Base-by-base conservation (phyloP, 1,140 invertebrate species). In the Whitmania pigra region DNA sequence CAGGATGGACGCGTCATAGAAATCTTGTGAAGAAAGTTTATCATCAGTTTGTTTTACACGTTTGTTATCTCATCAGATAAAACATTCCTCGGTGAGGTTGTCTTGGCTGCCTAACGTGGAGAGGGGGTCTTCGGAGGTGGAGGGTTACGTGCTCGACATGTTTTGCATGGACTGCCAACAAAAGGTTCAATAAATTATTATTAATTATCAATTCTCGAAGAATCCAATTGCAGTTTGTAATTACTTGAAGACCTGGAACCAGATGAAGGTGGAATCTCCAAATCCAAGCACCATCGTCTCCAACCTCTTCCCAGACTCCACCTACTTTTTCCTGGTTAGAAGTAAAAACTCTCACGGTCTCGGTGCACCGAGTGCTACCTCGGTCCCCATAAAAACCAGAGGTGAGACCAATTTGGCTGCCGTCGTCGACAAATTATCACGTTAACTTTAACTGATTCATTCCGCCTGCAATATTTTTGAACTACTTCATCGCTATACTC, bases 301-400 rank as follows among this genome's bases (percentile, higher is more conserved):
- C 4, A 87, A 88, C 77, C 84, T 93, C 63, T 88, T 88, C 73
- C 89, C 88, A 4, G 90, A 90, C 75, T 91, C 89, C 25, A 87
- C 87, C 15, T 95, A 95, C 81, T 85, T 92, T 53, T 95, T 96
- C 77, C 83, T 93, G 20, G 88, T 96, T 13, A 85, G 93, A 71
- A 91, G 92, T 0, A 89, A 92, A 81, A 96, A 94, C 79, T 86
- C 87, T 22, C 88, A 93, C 77, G 93, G 93, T 20, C 75, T 87
- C 29, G 83, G 86, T 31, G 75, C 77, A 31, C 86, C 87, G 0
- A 85, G 85, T 75, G 76, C 78, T 7, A 73, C 85, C 3, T 85
- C 86, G 0, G 81, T 83, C 36, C 75, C 78, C 13, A 76, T 85
- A 11, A 76, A 76, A 29, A 85, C 84, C 1, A 75, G 77, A 71